Percentiles rank a stretch among this genome's conserved stretches.
phyloP scores from a whole-genome alignment of 1,140 invertebrate species.

The Whitmania pigra region DNA sequence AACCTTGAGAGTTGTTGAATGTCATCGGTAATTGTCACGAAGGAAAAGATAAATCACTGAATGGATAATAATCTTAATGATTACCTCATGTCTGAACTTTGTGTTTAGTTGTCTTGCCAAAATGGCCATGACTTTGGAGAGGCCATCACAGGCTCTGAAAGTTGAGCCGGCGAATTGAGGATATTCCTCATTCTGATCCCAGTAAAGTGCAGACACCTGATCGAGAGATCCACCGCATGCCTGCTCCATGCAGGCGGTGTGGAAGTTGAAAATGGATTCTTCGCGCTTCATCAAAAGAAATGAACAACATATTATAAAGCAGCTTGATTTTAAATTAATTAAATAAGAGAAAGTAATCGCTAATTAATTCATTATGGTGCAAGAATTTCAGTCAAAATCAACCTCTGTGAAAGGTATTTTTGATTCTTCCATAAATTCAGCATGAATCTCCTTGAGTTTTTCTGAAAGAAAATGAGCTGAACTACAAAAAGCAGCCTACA shows the following conservation, averaged over 20 bases:
- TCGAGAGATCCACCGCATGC: constrained; percentile 38
- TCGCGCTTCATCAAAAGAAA: constrained; percentile 32
- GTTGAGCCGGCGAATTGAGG: constrained; percentile 2
- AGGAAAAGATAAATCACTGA: not conserved
- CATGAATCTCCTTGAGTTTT: constrained; percentile 38
- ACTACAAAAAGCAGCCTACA: too few species aligned
- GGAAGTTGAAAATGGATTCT: constrained; percentile 38
- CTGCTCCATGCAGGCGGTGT: constrained; percentile 42
- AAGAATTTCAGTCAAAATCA: not conserved
- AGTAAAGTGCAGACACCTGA: constrained; percentile 39
- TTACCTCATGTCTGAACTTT: not conserved
- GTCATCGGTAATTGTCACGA: not conserved
- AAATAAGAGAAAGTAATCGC: too few species aligned
- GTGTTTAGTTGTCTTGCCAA: not conserved
- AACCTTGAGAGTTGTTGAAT: constrained; percentile 30
- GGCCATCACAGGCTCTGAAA: not conserved
- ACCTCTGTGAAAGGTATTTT: constrained; percentile 37
- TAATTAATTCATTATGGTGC: too few species aligned
- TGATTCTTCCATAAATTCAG: constrained; percentile 40
- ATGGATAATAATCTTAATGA: not conserved
- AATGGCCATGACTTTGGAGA: constrained; percentile 6
- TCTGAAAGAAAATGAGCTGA: constrained; percentile 29
- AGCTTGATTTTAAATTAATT: too few species aligned
- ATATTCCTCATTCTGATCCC: constrained; percentile 43
- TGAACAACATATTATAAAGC: not conserved